A percentile compares a stretch with the other conserved stretches of the same genome.
These are phyloP conservation scores for Yponomeuta sedellus DNA, from an alignment of 2,888 invertebrate species.

Conservation along the genomic window DNA sequence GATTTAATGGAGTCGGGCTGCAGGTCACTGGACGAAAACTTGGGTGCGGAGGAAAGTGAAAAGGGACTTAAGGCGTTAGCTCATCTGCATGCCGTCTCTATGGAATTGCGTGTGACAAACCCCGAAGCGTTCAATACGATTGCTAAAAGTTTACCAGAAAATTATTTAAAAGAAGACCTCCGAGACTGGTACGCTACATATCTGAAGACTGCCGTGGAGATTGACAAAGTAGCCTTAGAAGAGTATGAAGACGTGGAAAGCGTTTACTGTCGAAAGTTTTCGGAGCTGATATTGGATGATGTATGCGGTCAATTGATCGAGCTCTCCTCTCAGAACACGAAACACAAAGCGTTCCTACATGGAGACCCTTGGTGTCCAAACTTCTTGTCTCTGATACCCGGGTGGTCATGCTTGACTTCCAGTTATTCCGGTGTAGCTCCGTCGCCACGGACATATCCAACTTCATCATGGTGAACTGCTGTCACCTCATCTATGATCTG, in stretches of 20 bases:
- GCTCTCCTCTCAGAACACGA: constrained; percentile 26
- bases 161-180: constrained; percentile 37
- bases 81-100: constrained; percentile 47
- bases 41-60: constrained; percentile 33
- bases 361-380: too few relatives aligned
- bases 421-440: constrained; percentile 40
- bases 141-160: constrained; percentile 32
- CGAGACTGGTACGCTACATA: constrained; percentile 39
- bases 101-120: constrained; percentile 35
- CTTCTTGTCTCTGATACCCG: constrained; percentile 33
- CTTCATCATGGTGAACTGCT: constrained; percentile 34
- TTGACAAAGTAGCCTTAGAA: constrained; percentile 33
- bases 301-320: constrained; percentile 36
- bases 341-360: constrained; percentile 36
- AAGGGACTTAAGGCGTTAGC: constrained; percentile 37
- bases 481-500: too few relatives aligned
- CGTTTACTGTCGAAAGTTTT: constrained; percentile 40
- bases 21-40: constrained; percentile 28
- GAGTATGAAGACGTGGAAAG: constrained; percentile 37
- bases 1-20: constrained; percentile 38
- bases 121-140: constrained; percentile 35
- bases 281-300: constrained; percentile 31
- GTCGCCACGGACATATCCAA: constrained; percentile 39
- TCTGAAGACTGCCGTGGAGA: constrained; percentile 34
- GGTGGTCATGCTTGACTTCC: constrained; percentile 44